Conservation (phyloP, 2,113 vertebrate species). For the Lophius piscatorius region DNA sequence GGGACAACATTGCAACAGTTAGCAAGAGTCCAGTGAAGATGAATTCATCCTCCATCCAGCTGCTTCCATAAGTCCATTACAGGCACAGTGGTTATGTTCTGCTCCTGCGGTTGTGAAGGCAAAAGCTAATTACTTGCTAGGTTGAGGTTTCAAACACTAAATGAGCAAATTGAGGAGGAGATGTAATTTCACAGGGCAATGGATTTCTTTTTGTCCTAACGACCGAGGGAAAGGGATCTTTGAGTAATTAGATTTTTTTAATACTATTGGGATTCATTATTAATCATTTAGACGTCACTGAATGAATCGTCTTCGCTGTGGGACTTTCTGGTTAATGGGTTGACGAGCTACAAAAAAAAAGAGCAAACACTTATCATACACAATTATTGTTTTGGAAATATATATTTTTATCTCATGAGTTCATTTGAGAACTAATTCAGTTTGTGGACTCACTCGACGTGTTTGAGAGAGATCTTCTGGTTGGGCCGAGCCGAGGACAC, state of each 20-base stretch:
- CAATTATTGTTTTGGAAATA: not conserved
- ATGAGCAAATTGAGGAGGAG: constrained; percentile 44
- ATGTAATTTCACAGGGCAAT: constrained; percentile 58
- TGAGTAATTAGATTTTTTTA: constrained; percentile 51
- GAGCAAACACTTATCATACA: constrained; percentile 9
- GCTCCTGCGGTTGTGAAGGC: constrained; percentile 47
- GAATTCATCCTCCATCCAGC: constrained; percentile 2
- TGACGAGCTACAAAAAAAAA: constrained; percentile 36
- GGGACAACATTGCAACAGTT: constrained; percentile 5
- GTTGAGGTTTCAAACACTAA: constrained; percentile 49
- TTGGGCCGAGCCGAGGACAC: constrained; percentile 93
- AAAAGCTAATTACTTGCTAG: constrained; percentile 54
- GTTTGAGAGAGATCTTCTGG: constrained; percentile 98
- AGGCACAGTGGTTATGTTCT: constrained; percentile 43
- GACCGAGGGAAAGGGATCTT: constrained; percentile 39
- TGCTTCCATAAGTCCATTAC: constrained; percentile 33
- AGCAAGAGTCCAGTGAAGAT: constrained; percentile 11
- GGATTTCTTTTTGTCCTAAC: constrained; percentile 41
- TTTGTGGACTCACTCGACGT: constrained; percentile 91
- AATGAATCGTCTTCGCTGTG: constrained; percentile 42
- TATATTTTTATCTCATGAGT: constrained; percentile 6
- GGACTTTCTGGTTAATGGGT: constrained; percentile 16
- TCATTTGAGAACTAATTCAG: constrained; percentile 15
- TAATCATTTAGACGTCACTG: constrained; percentile 52
- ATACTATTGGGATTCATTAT: constrained; percentile 53